Evolutionary conservation across 2,113 vertebrate species (phyloP).

Genomic region (Mugil cephalus): DNA sequence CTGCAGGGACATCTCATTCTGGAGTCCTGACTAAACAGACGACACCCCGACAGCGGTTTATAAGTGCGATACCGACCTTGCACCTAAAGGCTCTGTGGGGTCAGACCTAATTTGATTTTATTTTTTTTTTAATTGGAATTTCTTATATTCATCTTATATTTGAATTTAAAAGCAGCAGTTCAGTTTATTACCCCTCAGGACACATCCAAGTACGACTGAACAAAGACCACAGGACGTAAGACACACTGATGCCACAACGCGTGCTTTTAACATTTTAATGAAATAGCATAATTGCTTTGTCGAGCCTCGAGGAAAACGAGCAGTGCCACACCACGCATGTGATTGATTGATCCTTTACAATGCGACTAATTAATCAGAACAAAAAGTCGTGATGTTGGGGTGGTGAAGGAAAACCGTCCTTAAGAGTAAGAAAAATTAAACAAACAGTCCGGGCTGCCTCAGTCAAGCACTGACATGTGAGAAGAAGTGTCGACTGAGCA

Average conservation of each 20-base stretch:
- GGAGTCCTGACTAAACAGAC: slow-evolving; percentile 14
- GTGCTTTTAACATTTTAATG: too few relatives aligned
- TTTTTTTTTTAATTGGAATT: background rate
- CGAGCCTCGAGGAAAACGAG: background rate
- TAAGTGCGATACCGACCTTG: background rate
- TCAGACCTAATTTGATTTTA: background rate
- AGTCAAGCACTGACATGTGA: background rate
- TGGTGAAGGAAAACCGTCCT: background rate
- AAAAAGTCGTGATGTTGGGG: background rate
- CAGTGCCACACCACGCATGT: background rate
- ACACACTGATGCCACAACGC: too few relatives aligned
- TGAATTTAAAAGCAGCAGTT: too few relatives aligned
- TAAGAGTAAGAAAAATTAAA: background rate
- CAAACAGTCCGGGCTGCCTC: background rate
- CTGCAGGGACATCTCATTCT: slow-evolving; percentile 20
- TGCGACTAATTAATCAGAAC: background rate
- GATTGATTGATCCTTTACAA: background rate
- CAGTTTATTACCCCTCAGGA: too few relatives aligned
- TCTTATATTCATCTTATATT: too few relatives aligned
- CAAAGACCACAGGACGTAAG: too few relatives aligned
- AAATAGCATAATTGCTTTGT: too few relatives aligned
- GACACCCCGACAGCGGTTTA: background rate
- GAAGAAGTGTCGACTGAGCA: background rate
- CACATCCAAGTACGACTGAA: background rate
- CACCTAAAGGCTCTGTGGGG: too few relatives aligned